Evolutionary conservation across 1,140 invertebrate genomes (phyloP).

Genomic region (Bombyx mandarina): DNA sequence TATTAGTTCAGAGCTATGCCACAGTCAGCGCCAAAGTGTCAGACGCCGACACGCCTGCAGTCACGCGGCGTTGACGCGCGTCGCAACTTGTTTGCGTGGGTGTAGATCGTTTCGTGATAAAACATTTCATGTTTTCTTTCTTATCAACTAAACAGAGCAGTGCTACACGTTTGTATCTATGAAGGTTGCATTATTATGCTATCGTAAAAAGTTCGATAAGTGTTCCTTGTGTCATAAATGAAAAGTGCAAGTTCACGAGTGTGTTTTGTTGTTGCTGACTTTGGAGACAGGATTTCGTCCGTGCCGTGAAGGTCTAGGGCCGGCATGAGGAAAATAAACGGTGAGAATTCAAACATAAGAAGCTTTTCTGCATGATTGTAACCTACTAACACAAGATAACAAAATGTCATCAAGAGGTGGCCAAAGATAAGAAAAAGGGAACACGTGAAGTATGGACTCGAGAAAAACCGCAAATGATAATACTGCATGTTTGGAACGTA

Average conservation of each 20-base stretch:
- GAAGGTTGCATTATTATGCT: constrained; percentile 1
- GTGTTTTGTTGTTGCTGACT: constrained; percentile 60
- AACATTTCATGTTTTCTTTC: constrained; percentile 53
- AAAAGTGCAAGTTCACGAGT: constrained; percentile 43
- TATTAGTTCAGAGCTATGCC: too few relatives aligned
- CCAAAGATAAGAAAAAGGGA: constrained; percentile 21
- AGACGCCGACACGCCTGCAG: constrained; percentile 58
- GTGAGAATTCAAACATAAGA: constrained; percentile 30
- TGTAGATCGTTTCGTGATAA: constrained; percentile 58
- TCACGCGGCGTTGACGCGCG: constrained; percentile 67
- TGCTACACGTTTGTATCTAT: constrained; percentile 18
- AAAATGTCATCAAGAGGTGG: constrained; percentile 27
- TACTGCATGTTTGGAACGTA: not conserved
- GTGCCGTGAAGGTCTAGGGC: constrained; percentile 51
- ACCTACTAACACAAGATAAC: constrained; percentile 22
- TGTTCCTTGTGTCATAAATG: constrained; percentile 42
- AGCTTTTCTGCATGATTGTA: not conserved
- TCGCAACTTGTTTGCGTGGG: constrained; percentile 59
- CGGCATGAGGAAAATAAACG: constrained; percentile 67
- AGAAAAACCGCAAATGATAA: not conserved
- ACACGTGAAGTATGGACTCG: constrained; percentile 4
- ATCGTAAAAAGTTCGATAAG: constrained; percentile 5
- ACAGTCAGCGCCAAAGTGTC: constrained; percentile 51
- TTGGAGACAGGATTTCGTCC: constrained; percentile 60
- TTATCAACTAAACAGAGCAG: constrained; percentile 37